These are phyloP conservation scores for Coreius guichenoti DNA, from an alignment of 2,797 vertebrate species.

Conservation along the genomic window DNA sequence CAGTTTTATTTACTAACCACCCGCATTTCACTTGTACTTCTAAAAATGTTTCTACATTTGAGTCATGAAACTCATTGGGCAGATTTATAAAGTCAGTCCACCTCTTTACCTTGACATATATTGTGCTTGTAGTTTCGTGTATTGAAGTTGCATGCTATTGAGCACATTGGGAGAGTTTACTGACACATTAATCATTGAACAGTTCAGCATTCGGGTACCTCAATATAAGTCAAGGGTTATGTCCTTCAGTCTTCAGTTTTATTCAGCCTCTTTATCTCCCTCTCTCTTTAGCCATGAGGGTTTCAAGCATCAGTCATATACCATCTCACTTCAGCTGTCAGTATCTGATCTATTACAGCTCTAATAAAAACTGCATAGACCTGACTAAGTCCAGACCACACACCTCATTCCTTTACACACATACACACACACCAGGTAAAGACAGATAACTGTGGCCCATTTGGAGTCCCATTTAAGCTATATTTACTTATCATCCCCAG, in stretches of 20 bases:
- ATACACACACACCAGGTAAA: slow-evolving; percentile 23
- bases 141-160: neutral
- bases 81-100: neutral
- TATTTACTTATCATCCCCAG: slow-evolving; percentile 81
- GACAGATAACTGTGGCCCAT: slow-evolving; percentile 76
- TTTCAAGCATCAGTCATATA: slow-evolving; percentile 25
- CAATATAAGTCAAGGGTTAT: slow-evolving; percentile 34
- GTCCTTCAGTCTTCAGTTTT: slow-evolving; percentile 29
- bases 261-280: slow-evolving; percentile 16
- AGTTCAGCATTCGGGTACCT: neutral
- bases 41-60: neutral
- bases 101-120: neutral
- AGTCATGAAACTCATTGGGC: neutral
- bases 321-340: slow-evolving; percentile 70
- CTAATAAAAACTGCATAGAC: slow-evolving; percentile 76
- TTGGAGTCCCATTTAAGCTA: slow-evolving; percentile 78
- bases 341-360: slow-evolving; percentile 82
- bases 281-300: slow-evolving; percentile 28
- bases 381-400: slow-evolving; percentile 36
- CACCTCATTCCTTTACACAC: slow-evolving; percentile 24
- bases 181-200: neutral
- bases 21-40: neutral
- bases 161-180: neutral
- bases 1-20: no score
- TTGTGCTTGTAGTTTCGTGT: neutral